phyloP scores from a whole-genome alignment of 2,797 vertebrate species.

The Thaleichthys pacificus region DNA sequence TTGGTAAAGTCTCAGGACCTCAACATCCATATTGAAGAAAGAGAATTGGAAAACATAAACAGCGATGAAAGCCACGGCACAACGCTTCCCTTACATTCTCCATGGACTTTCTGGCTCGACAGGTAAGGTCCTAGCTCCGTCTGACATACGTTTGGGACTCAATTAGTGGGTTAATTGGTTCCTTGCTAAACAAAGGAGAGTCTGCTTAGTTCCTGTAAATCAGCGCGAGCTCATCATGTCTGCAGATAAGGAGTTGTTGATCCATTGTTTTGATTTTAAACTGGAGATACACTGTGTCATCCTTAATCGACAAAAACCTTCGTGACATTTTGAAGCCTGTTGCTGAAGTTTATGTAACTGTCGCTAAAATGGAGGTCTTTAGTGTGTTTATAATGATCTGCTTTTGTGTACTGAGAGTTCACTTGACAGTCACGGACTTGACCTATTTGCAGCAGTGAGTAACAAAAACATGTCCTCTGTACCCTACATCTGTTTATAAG shows the following conservation, averaged over 20 bases:
- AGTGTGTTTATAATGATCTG: too few relatives aligned
- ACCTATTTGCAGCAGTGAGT: not conserved
- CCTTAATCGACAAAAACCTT: too few relatives aligned
- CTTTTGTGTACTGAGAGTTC: too few relatives aligned
- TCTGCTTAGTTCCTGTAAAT: not conserved
- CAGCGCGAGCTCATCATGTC: not conserved
- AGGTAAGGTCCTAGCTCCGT: slow-evolving; percentile 72
- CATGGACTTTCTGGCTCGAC: slow-evolving; percentile 96
- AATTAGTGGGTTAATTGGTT: not conserved
- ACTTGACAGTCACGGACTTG: too few relatives aligned
- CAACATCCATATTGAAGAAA: slow-evolving; percentile 69
- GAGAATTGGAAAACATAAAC: slow-evolving; percentile 64
- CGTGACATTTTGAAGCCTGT: too few relatives aligned
- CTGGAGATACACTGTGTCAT: too few relatives aligned
- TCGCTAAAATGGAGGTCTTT: too few relatives aligned
- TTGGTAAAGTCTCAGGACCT: slow-evolving; percentile 62
- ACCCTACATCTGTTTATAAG: slow-evolving; percentile 4
- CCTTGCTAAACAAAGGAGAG: slow-evolving; percentile 6
- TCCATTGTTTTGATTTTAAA: not conserved
- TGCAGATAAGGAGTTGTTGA: not conserved
- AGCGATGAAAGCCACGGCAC: slow-evolving; percentile 56
- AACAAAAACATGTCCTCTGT: not conserved
- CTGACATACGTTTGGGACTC: not conserved
- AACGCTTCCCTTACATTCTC: slow-evolving; percentile 83
- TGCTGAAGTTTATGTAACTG: too few relatives aligned